Conservation (phyloP, 2,797 vertebrate genomes). For the Pipistrellus kuhlii region DNA sequence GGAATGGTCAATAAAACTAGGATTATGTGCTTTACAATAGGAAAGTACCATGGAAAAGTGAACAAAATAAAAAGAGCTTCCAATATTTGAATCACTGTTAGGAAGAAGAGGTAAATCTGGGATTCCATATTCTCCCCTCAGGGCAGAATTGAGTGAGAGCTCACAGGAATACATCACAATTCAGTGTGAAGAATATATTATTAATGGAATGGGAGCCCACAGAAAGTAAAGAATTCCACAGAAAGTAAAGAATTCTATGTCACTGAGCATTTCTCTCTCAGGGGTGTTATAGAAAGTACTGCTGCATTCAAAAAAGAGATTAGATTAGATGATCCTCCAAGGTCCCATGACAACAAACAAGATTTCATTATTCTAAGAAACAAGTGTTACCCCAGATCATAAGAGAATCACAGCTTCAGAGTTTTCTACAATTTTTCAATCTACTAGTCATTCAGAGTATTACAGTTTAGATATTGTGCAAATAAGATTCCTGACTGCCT, state of each 20-base stretch:
- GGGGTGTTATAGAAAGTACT: background rate
- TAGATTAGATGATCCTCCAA: slow-evolving; percentile 39
- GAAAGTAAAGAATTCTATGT: background rate
- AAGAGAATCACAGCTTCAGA: slow-evolving; percentile 15
- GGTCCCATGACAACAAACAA: slow-evolving; percentile 25
- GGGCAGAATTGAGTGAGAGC: background rate
- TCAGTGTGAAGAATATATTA: slow-evolving; percentile 27
- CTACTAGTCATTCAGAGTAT: slow-evolving; percentile 3
- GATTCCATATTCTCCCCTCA: background rate
- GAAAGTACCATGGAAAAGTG: background rate
- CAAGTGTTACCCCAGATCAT: slow-evolving; percentile 19
- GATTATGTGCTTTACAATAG: background rate
- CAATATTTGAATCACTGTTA: slow-evolving; percentile 13
- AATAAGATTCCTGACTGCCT: slow-evolving; percentile 3
- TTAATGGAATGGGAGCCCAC: background rate
- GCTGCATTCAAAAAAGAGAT: background rate
- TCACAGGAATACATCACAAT: slow-evolving; percentile 12
- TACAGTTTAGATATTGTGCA: background rate
- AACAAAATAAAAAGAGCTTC: slow-evolving; percentile 28
- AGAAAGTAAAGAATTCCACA: background rate
- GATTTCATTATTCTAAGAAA: slow-evolving; percentile 60
- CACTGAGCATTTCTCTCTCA: slow-evolving; percentile 12
- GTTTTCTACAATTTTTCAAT: slow-evolving; percentile 46
- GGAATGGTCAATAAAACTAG: background rate
- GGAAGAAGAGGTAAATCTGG: background rate